Conservation (phyloP, 2,797 vertebrate genomes). For the Sebastes goodei region DNA sequence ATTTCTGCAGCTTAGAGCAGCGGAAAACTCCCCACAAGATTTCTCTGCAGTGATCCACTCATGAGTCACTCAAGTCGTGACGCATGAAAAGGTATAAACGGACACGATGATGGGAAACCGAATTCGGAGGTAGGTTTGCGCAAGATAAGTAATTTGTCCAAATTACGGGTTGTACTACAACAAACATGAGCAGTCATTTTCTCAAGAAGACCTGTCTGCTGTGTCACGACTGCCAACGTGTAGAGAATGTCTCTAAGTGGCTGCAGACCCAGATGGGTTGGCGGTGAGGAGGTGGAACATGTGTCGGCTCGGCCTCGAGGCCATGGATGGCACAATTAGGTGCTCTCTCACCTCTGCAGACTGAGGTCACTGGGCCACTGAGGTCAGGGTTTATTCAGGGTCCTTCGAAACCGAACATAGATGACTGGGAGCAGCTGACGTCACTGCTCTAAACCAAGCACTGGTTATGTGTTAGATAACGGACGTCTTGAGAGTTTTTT, state of each 20-base stretch:
- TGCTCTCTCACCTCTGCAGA: slow-evolving; percentile 73
- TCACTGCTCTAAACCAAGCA: slow-evolving; percentile 6
- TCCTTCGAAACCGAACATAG: slow-evolving; percentile 25
- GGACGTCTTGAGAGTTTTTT: neutral
- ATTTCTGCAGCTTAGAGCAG: slow-evolving; percentile 37
- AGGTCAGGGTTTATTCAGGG: slow-evolving; percentile 74
- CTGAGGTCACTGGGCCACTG: slow-evolving; percentile 65
- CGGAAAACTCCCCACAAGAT: slow-evolving; percentile 53
- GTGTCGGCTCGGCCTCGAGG: slow-evolving; percentile 63
- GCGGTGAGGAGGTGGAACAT: slow-evolving; percentile 58
- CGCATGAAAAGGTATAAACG: slow-evolving; percentile 51
- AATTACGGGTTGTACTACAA: neutral
- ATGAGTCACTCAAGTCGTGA: slow-evolving; percentile 67
- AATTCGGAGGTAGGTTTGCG: slow-evolving; percentile 18
- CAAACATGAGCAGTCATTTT: slow-evolving; percentile 19
- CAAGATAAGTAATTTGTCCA: slow-evolving; percentile 23
- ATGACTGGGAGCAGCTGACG: slow-evolving; percentile 40
- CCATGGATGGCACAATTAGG: slow-evolving; percentile 79
- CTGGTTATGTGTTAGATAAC: neutral
- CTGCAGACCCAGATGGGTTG: slow-evolving; percentile 64
- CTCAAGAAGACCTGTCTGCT: slow-evolving; percentile 38
- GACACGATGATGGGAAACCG: slow-evolving; percentile 49
- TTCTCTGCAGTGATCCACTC: slow-evolving; percentile 42
- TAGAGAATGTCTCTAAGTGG: slow-evolving; percentile 55
- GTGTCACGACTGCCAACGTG: slow-evolving; percentile 53